Conservation (phyloP, 2,797 vertebrate species). For the Stomatorhinus walkeri region DNA sequence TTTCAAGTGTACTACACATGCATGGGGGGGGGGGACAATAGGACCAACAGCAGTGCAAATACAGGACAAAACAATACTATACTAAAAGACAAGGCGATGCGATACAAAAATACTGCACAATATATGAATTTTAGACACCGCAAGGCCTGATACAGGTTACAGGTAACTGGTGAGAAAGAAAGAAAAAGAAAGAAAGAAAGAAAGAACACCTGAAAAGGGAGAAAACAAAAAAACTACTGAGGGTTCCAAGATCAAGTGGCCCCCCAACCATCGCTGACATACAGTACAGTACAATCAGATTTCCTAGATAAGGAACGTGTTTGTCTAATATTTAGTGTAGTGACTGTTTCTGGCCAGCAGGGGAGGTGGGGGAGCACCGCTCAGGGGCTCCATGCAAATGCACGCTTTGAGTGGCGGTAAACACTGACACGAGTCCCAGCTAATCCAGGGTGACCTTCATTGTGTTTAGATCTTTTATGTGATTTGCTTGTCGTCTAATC, state of each 20-base stretch:
- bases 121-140: not conserved
- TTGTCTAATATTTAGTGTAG: not conserved
- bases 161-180: not conserved
- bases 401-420: not conserved
- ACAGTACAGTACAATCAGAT: not conserved
- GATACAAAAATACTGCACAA: not conserved
- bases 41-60: not conserved
- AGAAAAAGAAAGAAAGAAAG: no score
- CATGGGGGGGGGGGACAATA: not conserved
- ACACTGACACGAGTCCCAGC: not conserved
- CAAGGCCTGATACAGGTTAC: not conserved
- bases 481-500: not conserved
- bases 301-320: not conserved
- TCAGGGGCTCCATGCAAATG: not conserved
- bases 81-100: not conserved
- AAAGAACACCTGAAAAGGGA: no score
- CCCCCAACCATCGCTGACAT: not conserved
- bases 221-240: not conserved
- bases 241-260: not conserved
- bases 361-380: not conserved
- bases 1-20: not conserved
- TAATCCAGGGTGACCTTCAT: not conserved
- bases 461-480: not conserved
- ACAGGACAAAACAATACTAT: not conserved
- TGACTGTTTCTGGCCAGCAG: not conserved